phyloP scores from a whole-genome alignment of 2,797 vertebrate genomes.

The Phrynocephalus guinanensis region DNA sequence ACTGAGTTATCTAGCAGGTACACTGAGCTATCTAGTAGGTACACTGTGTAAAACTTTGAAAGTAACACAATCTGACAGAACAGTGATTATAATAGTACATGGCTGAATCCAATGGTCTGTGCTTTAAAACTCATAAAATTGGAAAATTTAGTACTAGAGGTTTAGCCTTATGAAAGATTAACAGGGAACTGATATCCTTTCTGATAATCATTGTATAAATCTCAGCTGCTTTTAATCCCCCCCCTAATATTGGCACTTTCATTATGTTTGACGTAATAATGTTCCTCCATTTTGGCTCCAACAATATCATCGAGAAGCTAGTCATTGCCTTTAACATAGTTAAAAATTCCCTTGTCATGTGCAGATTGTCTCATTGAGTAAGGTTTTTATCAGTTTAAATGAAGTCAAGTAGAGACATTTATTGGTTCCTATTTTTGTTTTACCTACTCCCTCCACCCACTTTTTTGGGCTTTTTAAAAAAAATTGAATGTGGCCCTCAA shows the following conservation, averaged over 20 bases:
- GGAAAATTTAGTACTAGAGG: background rate
- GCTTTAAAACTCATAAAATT: background rate
- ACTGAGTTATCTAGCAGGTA: too few relatives aligned
- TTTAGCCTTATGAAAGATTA: background rate
- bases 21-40: constrained; percentile 13
- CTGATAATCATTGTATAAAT: constrained; percentile 39
- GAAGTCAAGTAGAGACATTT: constrained; percentile 15
- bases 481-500: constrained; percentile 15
- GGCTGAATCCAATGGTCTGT: constrained; percentile 34
- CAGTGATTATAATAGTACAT: constrained; percentile 39
- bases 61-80: constrained; percentile 31
- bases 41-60: constrained; percentile 41
- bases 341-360: constrained; percentile 9
- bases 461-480: background rate
- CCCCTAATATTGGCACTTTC: constrained; percentile 22
- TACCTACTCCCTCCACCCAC: background rate
- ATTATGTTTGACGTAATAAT: constrained; percentile 36
- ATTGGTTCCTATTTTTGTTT: constrained; percentile 25
- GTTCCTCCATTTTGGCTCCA: constrained; percentile 1
- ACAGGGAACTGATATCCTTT: constrained; percentile 7
- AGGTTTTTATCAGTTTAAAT: constrained; percentile 21
- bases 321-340: constrained; percentile 10
- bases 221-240: constrained; percentile 45
- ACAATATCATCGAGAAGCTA: background rate
- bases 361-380: constrained; percentile 28